Conservation (phyloP, 1,140 invertebrate species). For the Lucilia sericata region DNA sequence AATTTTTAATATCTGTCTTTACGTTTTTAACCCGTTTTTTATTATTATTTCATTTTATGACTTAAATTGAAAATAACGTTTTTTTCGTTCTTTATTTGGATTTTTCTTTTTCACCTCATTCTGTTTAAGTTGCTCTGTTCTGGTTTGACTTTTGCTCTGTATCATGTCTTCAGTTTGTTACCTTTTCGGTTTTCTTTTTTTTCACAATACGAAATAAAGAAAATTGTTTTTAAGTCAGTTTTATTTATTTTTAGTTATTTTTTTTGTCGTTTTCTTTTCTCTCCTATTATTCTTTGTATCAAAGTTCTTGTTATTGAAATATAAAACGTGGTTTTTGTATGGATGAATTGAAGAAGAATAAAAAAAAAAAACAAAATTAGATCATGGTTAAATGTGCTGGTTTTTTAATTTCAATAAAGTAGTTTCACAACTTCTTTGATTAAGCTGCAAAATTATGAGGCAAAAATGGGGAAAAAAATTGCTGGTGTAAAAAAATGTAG, state of each 20-base stretch:
- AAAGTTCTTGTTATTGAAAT: constrained; percentile 19
- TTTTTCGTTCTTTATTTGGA: background rate
- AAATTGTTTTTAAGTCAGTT: background rate
- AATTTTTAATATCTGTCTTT: constrained; percentile 12
- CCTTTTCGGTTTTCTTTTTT: background rate
- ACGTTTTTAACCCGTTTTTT: background rate
- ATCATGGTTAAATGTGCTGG: constrained; percentile 38
- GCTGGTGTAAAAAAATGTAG: background rate
- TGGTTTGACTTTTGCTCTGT: constrained; percentile 23
- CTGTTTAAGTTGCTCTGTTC: background rate
- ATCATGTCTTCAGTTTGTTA: background rate
- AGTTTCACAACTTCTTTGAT: constrained; percentile 12
- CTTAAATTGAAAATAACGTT: constrained; percentile 26
- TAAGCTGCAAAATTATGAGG: constrained; percentile 4
- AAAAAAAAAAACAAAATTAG: constrained; percentile 35
- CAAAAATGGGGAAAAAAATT: background rate
- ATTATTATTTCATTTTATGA: background rate
- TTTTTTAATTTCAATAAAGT: constrained; percentile 43
- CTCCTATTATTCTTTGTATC: background rate
- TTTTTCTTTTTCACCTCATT: background rate
- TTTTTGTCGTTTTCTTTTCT: background rate
- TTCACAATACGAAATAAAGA: background rate
- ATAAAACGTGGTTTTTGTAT: constrained; percentile 14
- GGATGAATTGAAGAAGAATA: background rate
- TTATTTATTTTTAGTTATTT: background rate